Conservation (phyloP, 2,888 invertebrate species). For the Euzophera pinguis region DNA sequence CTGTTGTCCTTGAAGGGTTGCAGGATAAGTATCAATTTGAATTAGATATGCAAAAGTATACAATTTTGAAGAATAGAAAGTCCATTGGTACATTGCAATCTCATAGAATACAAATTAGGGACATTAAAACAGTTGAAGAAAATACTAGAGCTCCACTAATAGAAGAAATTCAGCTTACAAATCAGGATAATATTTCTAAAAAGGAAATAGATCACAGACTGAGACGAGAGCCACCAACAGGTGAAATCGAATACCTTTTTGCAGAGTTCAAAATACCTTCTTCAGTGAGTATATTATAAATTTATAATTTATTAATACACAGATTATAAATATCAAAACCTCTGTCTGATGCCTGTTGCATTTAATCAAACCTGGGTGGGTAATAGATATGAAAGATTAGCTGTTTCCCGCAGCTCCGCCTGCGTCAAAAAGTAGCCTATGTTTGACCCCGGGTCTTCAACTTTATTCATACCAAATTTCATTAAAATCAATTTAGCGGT, state of each 20-base stretch:
- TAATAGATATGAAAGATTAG: too few relatives aligned
- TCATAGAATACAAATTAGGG: constrained; percentile 87
- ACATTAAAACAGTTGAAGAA: constrained; percentile 71
- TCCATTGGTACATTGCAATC: constrained; percentile 86
- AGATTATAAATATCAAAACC: too few relatives aligned
- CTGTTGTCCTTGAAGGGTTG: constrained; percentile 86
- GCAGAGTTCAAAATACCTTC: constrained; percentile 83
- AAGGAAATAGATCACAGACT: constrained; percentile 80
- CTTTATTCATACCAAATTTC: too few relatives aligned
- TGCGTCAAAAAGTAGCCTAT: too few relatives aligned
- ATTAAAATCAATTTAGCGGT: too few relatives aligned
- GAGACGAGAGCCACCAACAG: constrained; percentile 77
- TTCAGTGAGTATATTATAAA: constrained; percentile 58
- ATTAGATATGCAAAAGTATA: constrained; percentile 82
- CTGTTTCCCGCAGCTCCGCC: too few relatives aligned
- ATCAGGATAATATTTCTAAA: constrained; percentile 27
- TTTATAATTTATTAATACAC: too few relatives aligned
- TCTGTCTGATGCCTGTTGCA: too few relatives aligned
- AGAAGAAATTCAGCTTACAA: constrained; percentile 73
- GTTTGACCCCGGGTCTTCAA: too few relatives aligned
- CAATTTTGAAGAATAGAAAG: constrained; percentile 86
- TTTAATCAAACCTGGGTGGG: too few relatives aligned
- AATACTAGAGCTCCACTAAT: constrained; percentile 72
- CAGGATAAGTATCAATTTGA: constrained; percentile 88
- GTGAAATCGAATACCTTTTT: constrained; percentile 73